Conservation (phyloP, 2,113 vertebrate genomes). For the Pollachius pollachius region DNA sequence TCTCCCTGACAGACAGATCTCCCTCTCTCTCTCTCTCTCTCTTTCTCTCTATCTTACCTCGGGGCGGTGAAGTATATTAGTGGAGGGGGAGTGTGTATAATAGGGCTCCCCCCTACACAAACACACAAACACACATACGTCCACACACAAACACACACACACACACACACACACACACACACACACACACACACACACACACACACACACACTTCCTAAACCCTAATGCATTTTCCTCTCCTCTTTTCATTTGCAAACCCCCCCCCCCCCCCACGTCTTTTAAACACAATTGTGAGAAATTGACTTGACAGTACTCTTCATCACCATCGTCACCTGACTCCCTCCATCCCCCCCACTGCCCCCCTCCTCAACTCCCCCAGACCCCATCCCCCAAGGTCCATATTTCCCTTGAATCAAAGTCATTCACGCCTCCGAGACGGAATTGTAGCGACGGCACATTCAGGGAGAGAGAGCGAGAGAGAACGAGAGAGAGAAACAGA, state of each 20-base stretch:
- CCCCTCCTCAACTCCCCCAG: too few relatives aligned
- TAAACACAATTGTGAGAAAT: slow-evolving; percentile 91
- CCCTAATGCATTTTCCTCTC: slow-evolving; percentile 37
- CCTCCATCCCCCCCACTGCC: background rate
- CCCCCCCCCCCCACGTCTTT: slow-evolving; percentile 75
- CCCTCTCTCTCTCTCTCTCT: too few relatives aligned
- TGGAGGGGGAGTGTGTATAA: slow-evolving; percentile 66
- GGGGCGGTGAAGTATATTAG: slow-evolving; percentile 83
- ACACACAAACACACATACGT: too few relatives aligned
- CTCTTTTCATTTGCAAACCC: too few relatives aligned
- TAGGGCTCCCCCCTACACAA: slow-evolving; percentile 71
- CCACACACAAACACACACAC: background rate
- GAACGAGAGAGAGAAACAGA: slow-evolving; percentile 78
- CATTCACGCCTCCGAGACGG: slow-evolving; percentile 97
- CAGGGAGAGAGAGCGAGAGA: slow-evolving; percentile 95
- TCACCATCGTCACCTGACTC: slow-evolving; percentile 83
- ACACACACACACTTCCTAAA: too few relatives aligned
- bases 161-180: too few relatives aligned
- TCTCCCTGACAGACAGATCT: slow-evolving; percentile 95
- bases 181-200: slow-evolving; percentile 16
- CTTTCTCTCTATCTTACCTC: slow-evolving; percentile 65
- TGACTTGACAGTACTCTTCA: slow-evolving; percentile 99
- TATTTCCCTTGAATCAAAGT: slow-evolving; percentile 97
- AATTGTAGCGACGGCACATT: slow-evolving; percentile 99
- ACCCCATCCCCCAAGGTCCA: slow-evolving; percentile 91